These are phyloP conservation scores for Paracentrotus lividus DNA, from an alignment of 53 echinoderm and acorn worm genomes.

Conservation along the genomic window DNA sequence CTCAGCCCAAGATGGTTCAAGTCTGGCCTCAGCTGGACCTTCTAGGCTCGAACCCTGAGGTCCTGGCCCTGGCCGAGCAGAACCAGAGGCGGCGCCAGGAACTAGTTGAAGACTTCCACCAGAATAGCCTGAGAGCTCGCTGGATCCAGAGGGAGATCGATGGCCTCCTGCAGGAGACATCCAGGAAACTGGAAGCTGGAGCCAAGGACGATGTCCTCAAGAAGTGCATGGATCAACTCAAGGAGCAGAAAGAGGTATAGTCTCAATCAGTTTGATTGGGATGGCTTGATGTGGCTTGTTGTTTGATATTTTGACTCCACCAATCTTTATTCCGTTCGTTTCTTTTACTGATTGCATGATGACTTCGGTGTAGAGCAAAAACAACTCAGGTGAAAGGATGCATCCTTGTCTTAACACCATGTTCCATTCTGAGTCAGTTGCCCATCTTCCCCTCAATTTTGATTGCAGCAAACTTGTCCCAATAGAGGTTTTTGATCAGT, in stretches of 20 bases:
- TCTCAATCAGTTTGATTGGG: neutral
- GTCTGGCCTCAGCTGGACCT: conserved; percentile 66
- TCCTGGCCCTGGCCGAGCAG: conserved; percentile 55
- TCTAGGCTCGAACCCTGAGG: conserved; percentile 68
- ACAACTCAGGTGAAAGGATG: too few relatives aligned
- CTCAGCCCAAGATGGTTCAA: conserved; percentile 33
- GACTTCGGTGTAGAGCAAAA: too few relatives aligned
- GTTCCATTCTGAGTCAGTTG: too few relatives aligned
- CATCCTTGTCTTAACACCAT: neutral
- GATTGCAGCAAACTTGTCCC: too few relatives aligned
- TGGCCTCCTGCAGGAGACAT: conserved; percentile 70
- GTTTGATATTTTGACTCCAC: too few relatives aligned
- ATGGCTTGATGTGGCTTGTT: too few relatives aligned
- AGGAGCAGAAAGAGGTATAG: conserved; percentile 74
- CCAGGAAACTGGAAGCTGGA: conserved; percentile 55
- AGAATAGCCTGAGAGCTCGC: conserved; percentile 69
- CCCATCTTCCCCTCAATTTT: too few relatives aligned
- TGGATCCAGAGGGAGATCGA: conserved; percentile 71
- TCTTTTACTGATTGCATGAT: too few relatives aligned
- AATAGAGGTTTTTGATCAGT: too few relatives aligned
- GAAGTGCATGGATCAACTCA: conserved; percentile 69
- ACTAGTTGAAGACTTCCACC: conserved; percentile 73
- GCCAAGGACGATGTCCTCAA: conserved; percentile 70
- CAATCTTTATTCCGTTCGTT: too few relatives aligned
- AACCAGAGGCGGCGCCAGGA: conserved; percentile 69